Conservation (phyloP, 2,888 invertebrate genomes). For the Helleia helle region DNA sequence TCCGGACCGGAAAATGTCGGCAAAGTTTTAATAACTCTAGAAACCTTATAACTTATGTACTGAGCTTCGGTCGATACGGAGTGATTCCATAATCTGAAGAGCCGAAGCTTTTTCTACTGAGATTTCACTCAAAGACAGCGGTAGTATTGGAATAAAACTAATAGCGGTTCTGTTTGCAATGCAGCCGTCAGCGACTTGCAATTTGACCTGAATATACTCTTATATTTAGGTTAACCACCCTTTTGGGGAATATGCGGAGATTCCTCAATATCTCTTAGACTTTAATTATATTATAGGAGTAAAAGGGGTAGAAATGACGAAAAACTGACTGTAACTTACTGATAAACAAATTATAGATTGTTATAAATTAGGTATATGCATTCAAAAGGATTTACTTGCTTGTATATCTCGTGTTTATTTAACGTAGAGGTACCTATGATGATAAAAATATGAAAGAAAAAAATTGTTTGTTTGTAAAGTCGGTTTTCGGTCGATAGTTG, state of each 20-base stretch:
- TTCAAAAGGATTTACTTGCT: no score
- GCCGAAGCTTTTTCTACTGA: constrained; percentile 10
- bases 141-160: constrained; percentile 21
- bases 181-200: constrained; percentile 21
- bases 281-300: no score
- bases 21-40: constrained; percentile 22
- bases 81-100: constrained; percentile 5
- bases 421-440: no score
- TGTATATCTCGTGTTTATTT: no score
- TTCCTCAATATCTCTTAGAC: no score
- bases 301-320: no score
- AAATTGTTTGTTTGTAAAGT: no score
- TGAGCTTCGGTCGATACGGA: constrained; percentile 14
- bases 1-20: constrained; percentile 11
- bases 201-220: constrained; percentile 24
- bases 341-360: no score
- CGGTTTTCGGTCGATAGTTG: no score
- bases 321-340: no score
- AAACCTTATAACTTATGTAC: constrained; percentile 20
- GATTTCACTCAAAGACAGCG: constrained; percentile 1
- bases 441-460: no score
- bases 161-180: constrained; percentile 22
- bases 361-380: no score
- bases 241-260: neutral
- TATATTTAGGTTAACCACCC: constrained; percentile 17